phyloP scores from a whole-genome alignment of 2,888 invertebrate genomes.

The Spisula solida region DNA sequence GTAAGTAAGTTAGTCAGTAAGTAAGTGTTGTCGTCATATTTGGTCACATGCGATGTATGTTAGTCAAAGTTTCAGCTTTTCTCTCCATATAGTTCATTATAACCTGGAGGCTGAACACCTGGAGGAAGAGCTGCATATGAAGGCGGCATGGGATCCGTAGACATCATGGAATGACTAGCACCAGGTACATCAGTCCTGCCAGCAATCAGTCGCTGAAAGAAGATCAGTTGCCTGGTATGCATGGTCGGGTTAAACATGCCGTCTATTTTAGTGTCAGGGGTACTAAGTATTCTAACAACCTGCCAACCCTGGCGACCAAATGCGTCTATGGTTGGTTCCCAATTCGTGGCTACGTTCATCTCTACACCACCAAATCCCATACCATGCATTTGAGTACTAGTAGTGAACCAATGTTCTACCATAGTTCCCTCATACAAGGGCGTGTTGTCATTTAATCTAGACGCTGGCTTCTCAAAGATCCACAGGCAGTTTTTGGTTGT shows the following conservation, averaged over 20 bases:
- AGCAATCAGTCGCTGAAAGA: slow-evolving; percentile 69
- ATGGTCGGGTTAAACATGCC: slow-evolving; percentile 57
- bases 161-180: background rate
- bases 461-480: slow-evolving; percentile 85
- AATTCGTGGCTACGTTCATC: slow-evolving; percentile 70
- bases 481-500: slow-evolving; percentile 79
- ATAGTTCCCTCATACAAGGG: slow-evolving; percentile 84
- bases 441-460: slow-evolving; percentile 77
- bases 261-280: slow-evolving; percentile 70
- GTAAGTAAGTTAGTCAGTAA: no score
- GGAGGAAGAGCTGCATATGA: background rate
- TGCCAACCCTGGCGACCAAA: slow-evolving; percentile 85
- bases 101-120: slow-evolving; percentile 5
- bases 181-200: slow-evolving; percentile 30
- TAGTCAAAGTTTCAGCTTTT: background rate
- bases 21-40: no score
- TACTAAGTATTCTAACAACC: slow-evolving; percentile 80
- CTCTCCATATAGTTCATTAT: slow-evolving; percentile 41
- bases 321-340: slow-evolving; percentile 81
- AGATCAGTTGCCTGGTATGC: slow-evolving; percentile 63
- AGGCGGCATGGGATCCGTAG: background rate
- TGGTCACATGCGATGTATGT: no score
- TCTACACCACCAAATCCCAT: slow-evolving; percentile 66
- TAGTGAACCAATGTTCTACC: slow-evolving; percentile 79
- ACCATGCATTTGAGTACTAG: slow-evolving; percentile 62